Conservation (phyloP, 2,113 vertebrate species). For the Cyprinus carpio region DNA sequence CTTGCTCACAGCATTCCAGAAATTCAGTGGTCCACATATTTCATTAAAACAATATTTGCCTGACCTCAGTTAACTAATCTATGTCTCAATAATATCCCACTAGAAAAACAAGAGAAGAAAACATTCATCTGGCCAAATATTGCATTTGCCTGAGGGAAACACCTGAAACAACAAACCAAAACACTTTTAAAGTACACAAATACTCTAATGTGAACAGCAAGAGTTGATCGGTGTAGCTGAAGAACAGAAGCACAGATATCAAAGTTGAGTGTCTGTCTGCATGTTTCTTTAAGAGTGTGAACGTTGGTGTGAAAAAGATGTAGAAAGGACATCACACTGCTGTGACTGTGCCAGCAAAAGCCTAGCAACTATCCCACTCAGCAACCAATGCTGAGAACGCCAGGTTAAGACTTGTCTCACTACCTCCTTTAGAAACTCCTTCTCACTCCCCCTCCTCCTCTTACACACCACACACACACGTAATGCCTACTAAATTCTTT, state of each 20-base stretch:
- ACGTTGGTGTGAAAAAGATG: background rate
- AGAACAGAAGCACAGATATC: background rate
- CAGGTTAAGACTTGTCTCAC: slow-evolving; percentile 57
- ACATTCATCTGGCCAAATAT: background rate
- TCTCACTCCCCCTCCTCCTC: slow-evolving; percentile 3
- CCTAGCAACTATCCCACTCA: slow-evolving; percentile 31
- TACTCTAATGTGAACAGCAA: background rate
- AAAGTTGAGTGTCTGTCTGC: background rate
- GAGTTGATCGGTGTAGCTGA: background rate
- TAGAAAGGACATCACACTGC: background rate
- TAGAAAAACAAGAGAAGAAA: background rate
- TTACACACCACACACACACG: background rate
- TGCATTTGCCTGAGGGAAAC: background rate
- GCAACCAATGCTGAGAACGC: background rate
- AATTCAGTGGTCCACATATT: background rate
- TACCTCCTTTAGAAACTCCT: slow-evolving; percentile 22
- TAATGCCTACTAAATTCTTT: background rate
- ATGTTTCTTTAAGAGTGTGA: background rate
- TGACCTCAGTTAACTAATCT: slow-evolving; percentile 25
- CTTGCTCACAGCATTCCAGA: background rate
- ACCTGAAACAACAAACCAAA: background rate
- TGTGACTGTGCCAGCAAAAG: slow-evolving; percentile 13
- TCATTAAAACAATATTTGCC: slow-evolving; percentile 43
- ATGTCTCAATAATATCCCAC: background rate
- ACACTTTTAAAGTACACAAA: background rate